Conservation (phyloP, 1,140 invertebrate genomes). For the Cyrtorhinus lividipennis region DNA sequence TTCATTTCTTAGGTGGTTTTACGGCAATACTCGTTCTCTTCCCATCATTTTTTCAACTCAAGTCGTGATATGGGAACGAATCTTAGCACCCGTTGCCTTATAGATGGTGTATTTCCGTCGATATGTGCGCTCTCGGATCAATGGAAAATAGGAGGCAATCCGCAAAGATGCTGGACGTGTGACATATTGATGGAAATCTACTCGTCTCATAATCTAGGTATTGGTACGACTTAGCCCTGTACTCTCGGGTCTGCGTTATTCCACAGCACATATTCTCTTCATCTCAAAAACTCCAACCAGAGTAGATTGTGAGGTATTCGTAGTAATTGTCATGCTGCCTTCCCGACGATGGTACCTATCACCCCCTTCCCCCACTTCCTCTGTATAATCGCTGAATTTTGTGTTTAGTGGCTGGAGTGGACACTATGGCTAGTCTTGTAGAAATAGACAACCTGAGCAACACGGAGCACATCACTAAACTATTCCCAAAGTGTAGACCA, state of each 20-base stretch:
- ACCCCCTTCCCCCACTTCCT: background rate
- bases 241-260: background rate
- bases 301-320: background rate
- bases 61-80: background rate
- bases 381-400: background rate
- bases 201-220: background rate
- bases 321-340: background rate
- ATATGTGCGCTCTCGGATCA: background rate
- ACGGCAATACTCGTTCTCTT: background rate
- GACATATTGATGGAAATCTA: slow-evolving; percentile 6
- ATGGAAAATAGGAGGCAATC: background rate
- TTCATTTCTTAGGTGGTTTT: background rate
- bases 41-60: background rate
- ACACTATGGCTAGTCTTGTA: slow-evolving; percentile 22
- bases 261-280: background rate
- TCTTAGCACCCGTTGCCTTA: background rate
- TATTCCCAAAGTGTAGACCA: slow-evolving; percentile 69
- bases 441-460: slow-evolving; percentile 29
- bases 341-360: too few relatives aligned
- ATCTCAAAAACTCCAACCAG: background rate
- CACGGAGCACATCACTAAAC: slow-evolving; percentile 59
- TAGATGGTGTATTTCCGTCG: background rate
- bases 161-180: background rate
- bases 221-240: background rate
- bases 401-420: slow-evolving; percentile 5